phyloP scores from a whole-genome alignment of 92 coral and sea anemone species.

The Porites divaricata region DNA sequence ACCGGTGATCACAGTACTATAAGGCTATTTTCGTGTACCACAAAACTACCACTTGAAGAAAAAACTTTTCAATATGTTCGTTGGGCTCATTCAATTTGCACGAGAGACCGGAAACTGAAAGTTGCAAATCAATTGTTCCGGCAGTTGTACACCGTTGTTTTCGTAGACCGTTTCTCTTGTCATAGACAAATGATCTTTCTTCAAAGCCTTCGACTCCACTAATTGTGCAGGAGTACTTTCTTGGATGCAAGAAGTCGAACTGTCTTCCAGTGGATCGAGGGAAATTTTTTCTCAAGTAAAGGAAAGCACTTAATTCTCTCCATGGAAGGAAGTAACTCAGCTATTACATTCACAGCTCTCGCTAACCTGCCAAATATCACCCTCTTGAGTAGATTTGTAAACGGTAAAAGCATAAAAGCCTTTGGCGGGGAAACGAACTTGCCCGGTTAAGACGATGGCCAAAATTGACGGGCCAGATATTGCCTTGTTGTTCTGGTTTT shows the following conservation, averaged over 20 bases:
- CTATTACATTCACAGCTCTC: background rate
- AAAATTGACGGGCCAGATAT: too few species aligned
- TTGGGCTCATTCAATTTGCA: background rate
- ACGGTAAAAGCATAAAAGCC: constrained; percentile 8
- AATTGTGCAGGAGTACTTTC: background rate
- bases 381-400: constrained; percentile 12
- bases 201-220: background rate
- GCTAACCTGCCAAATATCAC: constrained; percentile 2
- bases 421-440: background rate
- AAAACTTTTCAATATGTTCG: background rate
- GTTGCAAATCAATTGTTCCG: background rate
- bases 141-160: background rate
- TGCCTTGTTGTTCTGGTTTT: too few species aligned
- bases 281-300: background rate
- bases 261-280: background rate
- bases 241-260: background rate
- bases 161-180: background rate
- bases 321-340: constrained; percentile 7
- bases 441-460: background rate
- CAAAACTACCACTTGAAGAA: constrained; percentile 14
- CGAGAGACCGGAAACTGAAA: constrained; percentile 16
- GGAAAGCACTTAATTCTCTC: constrained; percentile 16
- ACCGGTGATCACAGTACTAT: constrained; percentile 28
- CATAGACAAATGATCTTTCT: background rate
- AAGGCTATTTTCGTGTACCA: background rate